Evolutionary conservation across 2,888 invertebrate genomes (phyloP), one percentile per base, ranked within the genome.

Genomic region (Strigamia transsilvanica): DNA sequence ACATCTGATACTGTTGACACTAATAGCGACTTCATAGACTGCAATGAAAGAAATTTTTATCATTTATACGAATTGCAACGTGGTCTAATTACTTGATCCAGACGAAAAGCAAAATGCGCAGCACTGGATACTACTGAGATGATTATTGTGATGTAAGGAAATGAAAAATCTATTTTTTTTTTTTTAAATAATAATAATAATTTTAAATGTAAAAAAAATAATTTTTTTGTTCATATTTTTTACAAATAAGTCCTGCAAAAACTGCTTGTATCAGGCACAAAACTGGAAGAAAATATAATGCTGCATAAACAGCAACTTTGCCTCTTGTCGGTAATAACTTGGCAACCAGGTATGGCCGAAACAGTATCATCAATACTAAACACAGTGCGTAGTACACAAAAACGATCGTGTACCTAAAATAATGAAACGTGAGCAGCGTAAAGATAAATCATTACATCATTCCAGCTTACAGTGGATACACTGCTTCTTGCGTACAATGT

Each of bases 401-500:
- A 0, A 97, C 94, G 89, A 98, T 93, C 7, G 97, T 96, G 88
- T 97, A 97, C 86, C 97, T 97, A 89, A 56, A 90, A 90, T 78
- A 80, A 82, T 82, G 42, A 42, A 34, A 13, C 5, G 23, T 27
- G 21, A 73, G 73, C 21, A 18, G 4, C n/a, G 21, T 18, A 18
- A 1, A 5, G 15, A 73, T 73, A 10, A 73, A 32, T 18, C 0
- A 73, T 12, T 27, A 73, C 10, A 21, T 5, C 5, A 82, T 12
- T 10, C 85, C 86, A 84, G 91, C 93, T 92, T 91, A 98, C 96
- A 99, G 89, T 77, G 99, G 99, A 90, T 97, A 99, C 0, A 98
- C 98, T 82, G 98, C 97, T 89, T 99, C 99, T 87, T 99, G 97
- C 0, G 98, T 97, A 88, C 99, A 99, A 88, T 97, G 93, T 82